Evolutionary conservation across 1,140 invertebrate species (phyloP).

Genomic region (Polyergus mexicanus): DNA sequence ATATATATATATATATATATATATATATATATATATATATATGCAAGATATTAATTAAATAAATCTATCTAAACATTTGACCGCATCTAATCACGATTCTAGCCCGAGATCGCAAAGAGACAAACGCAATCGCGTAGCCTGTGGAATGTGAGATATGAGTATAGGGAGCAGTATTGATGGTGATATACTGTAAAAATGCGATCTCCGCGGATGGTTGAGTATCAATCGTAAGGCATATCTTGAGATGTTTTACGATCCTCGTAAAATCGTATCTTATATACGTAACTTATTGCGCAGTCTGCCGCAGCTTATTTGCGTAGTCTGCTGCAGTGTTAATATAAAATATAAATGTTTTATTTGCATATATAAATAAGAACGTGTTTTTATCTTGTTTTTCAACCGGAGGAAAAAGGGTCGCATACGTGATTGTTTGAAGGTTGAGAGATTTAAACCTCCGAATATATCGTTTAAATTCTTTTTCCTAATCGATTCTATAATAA

Average conservation of each 20-base stretch:
- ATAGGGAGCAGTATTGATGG: conserved; percentile 2
- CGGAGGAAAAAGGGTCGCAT: background rate
- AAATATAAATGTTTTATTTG: conserved; percentile 14
- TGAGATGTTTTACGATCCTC: conserved; percentile 26
- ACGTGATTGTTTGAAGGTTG: background rate
- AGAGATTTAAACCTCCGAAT: background rate
- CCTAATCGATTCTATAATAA: background rate
- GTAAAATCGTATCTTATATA: conserved; percentile 30
- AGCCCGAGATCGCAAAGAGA: background rate
- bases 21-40: too few relatives aligned
- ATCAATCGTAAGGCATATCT: conserved; percentile 51
- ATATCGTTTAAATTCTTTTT: background rate
- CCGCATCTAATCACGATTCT: background rate
- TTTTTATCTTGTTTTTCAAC: background rate
- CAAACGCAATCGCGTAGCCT: conserved; percentile 39
- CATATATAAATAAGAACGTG: background rate
- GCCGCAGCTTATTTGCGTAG: background rate
- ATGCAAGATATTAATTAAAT: too few relatives aligned
- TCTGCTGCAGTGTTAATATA: conserved; percentile 14
- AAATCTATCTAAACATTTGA: too few relatives aligned
- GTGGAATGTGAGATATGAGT: conserved; percentile 45
- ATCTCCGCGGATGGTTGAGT: conserved; percentile 43
- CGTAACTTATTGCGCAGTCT: background rate
- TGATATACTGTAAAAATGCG: conserved; percentile 46
- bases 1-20: too few relatives aligned